Evolutionary conservation across 2,797 vertebrate species (phyloP), one percentile per base, ranked within the genome.

Genomic region (Xenopus petersii): DNA sequence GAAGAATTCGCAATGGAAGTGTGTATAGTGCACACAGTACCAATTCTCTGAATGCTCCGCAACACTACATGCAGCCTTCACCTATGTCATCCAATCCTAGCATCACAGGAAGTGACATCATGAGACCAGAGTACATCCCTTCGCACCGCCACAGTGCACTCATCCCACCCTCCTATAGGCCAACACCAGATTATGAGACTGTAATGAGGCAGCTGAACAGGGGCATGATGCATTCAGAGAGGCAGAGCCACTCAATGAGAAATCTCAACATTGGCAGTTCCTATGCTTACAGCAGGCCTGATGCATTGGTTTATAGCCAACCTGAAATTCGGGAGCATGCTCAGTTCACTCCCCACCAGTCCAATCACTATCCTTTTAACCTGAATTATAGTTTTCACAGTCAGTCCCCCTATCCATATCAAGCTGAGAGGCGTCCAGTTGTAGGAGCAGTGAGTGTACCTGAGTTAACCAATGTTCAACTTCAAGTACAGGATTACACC

Each of bases 11-110:
- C 2, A 98, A 97, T 0, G 98, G 97, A 81, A 99, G 98, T 0
- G 95, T 99, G 64, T 99, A 99, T 84, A 99, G 98, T 0, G 95
- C 98, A 0, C 97, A 98, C 84, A 99, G 98, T 86, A 98, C 96
- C 51, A 98, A 90, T 90, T 99, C 98, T 33, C 87, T 99, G 61
- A 99, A 96, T 81, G 98, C 95, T 63, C 94, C 95, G 0, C 95
- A 98, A 79, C 94, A 97, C 86, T 98, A 94, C 83, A 81, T 94
- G 83, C 98, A 98, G 87, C 94, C 98, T 0, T 99, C 98, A 0
- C 98, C 98, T 1, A 91, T 98, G 95, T 99, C 98, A 74, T 99
- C 98, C 72, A 98, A 98, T 86, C 96, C 97, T 2, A 99, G 97
- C 78, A 98, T 99, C 79, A 95, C 95, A 0, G 93, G 94, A 58